A percentile compares a stretch with the other conserved stretches of the same genome.
Evolutionary conservation across 2,797 vertebrate genomes (phyloP).

Genomic region (Brachyalestes nurse): DNA sequence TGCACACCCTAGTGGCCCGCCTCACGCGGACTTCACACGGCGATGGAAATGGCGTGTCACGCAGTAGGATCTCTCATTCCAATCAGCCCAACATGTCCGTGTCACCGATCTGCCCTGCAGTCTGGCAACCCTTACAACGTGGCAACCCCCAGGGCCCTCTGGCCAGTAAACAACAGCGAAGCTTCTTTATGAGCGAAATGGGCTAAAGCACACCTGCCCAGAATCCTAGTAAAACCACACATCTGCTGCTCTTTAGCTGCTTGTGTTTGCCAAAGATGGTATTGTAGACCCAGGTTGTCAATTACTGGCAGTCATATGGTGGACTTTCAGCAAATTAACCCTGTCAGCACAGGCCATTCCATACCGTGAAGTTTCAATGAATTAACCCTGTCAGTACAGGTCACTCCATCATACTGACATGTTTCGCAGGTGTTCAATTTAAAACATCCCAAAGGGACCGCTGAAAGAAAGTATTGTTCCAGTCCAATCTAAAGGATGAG

Average conservation of each 20-base stretch:
- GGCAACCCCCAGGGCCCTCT: neutral
- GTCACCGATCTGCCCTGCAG: neutral
- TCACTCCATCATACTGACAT: neutral
- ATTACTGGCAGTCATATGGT: conserved; percentile 6
- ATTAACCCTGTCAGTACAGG: conserved; percentile 11
- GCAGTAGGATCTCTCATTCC: conserved; percentile 22
- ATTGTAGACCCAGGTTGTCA: conserved; percentile 18
- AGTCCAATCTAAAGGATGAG: no score
- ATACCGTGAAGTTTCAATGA: conserved; percentile 4
- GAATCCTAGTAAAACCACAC: neutral
- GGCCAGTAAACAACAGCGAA: conserved; percentile 4
- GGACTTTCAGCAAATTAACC: conserved; percentile 14
- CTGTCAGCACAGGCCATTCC: conserved; percentile 2
- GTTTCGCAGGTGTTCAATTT: conserved; percentile 3
- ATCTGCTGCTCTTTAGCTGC: neutral
- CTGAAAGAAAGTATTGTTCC: neutral
- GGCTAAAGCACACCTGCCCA: conserved; percentile 3
- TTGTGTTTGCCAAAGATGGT: neutral
- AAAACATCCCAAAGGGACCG: neutral
- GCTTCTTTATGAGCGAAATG: neutral
- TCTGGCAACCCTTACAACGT: conserved; percentile 9
- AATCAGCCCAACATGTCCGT: conserved; percentile 9
- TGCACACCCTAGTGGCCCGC: conserved; percentile 39
- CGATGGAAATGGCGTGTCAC: conserved; percentile 35
- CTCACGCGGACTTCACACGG: conserved; percentile 38